Evolutionary conservation across 1,140 invertebrate genomes (phyloP).

Genomic region (Caligus rogercresseyi): DNA sequence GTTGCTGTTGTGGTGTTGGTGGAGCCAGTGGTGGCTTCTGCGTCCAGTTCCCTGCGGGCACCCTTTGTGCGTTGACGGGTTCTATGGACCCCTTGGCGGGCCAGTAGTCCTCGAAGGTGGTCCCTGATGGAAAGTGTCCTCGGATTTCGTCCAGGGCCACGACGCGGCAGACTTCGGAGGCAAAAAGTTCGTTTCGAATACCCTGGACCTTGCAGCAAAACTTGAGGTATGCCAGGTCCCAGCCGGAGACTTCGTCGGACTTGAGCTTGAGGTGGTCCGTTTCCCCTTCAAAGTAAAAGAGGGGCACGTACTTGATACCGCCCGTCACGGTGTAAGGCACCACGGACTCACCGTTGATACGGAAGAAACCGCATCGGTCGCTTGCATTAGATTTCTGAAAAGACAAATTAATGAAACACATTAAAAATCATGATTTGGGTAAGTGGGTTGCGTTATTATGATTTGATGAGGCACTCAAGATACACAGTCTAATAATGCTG

Average conservation of each 20-base stretch:
- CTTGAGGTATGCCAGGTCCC: constrained; percentile 77
- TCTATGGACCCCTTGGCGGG: constrained; percentile 30
- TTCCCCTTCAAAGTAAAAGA: constrained; percentile 86
- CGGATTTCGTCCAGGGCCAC: constrained; percentile 74
- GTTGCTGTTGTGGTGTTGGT: neutral
- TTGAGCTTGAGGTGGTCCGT: constrained; percentile 69
- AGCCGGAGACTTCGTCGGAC: constrained; percentile 58
- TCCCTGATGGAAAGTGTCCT: constrained; percentile 68
- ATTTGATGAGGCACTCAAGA: too few species aligned
- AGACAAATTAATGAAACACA: too few species aligned
- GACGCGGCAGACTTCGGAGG: constrained; percentile 66
- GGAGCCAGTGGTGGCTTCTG: constrained; percentile 24
- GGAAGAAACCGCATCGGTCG: constrained; percentile 76
- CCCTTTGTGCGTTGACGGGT: constrained; percentile 17
- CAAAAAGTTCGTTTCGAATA: constrained; percentile 71
- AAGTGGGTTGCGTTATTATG: too few species aligned
- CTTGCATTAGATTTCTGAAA: constrained; percentile 31
- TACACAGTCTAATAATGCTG: too few species aligned
- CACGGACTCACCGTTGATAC: constrained; percentile 80
- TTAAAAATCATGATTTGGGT: too few species aligned
- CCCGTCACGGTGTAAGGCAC: constrained; percentile 76
- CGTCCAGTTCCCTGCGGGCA: constrained; percentile 24
- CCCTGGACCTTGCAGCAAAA: constrained; percentile 87
- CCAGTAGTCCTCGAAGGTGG: constrained; percentile 76
- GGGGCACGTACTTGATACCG: constrained; percentile 49